Conservation (phyloP, 2,113 vertebrate species). For the Oncorhynchus mykiss region DNA sequence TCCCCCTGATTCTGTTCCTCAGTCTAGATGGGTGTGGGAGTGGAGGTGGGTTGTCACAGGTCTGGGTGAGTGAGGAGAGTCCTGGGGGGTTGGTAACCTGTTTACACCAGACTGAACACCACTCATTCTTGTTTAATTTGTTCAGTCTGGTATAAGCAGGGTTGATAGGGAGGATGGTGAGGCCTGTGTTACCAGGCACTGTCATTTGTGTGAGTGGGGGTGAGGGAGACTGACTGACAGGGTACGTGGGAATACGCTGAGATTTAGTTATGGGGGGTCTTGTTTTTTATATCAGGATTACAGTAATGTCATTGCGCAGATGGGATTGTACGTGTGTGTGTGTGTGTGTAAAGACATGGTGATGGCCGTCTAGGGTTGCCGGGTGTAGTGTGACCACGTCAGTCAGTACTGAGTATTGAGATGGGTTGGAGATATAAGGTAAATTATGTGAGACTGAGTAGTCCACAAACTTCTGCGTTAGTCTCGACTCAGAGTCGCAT, state of each 20-base stretch:
- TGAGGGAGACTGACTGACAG: neutral
- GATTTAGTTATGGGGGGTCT: neutral
- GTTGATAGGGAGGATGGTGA: neutral
- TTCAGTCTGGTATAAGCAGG: no score
- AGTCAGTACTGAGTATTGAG: no score
- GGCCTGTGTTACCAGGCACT: neutral
- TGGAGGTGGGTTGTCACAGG: neutral
- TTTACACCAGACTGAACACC: neutral
- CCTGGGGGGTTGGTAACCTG: neutral
- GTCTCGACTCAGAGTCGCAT: no score
- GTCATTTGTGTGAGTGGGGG: neutral
- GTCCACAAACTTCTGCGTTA: neutral
- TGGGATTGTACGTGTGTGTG: neutral
- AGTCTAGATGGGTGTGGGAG: neutral
- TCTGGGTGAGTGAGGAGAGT: neutral
- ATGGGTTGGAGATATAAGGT: no score
- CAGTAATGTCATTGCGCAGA: neutral
- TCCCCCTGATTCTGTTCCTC: neutral
- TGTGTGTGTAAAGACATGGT: neutral
- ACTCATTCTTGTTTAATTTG: no score
- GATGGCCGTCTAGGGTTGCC: neutral
- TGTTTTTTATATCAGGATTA: neutral
- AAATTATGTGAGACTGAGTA: no score
- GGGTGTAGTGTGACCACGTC: neutral
- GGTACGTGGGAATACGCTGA: neutral